phyloP scores from a whole-genome alignment of 2,113 vertebrate genomes.

The Delphinapterus leucas region DNA sequence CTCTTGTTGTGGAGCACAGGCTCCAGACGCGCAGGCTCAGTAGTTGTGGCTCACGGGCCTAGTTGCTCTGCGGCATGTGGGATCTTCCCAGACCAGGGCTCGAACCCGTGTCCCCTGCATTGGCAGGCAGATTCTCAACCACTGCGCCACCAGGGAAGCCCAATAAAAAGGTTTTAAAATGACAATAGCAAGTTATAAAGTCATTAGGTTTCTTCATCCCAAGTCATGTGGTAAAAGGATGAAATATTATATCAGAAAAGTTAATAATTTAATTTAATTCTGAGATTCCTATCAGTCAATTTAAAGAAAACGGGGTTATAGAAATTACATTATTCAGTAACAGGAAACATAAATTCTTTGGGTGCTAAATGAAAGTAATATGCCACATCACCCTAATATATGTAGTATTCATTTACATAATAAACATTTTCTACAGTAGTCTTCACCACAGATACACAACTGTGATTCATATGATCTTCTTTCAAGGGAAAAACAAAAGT shows the following conservation, averaged over 20 bases:
- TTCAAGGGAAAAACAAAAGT: neutral
- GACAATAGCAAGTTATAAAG: neutral
- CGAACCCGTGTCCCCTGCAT: too few species aligned
- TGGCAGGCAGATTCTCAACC: too few species aligned
- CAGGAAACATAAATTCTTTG: neutral
- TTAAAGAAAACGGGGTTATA: neutral
- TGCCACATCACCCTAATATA: neutral
- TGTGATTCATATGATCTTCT: neutral
- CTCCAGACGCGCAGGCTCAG: too few species aligned
- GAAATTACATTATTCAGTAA: neutral
- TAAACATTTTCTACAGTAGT: neutral
- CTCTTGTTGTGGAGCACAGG: too few species aligned
- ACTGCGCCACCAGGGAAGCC: too few species aligned
- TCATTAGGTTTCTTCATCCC: neutral
- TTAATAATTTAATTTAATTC: neutral
- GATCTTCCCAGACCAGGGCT: too few species aligned
- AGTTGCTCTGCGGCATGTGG: too few species aligned
- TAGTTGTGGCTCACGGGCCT: too few species aligned
- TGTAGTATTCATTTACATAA: neutral
- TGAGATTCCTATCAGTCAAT: neutral
- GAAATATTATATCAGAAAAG: neutral
- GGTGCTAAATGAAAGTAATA: neutral
- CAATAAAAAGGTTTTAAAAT: neutral
- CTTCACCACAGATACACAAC: constrained; percentile 14
- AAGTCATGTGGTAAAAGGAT: neutral